A percentile compares a stretch with the other conserved stretches of the same genome.
phyloP scores from a whole-genome alignment of 2,888 invertebrate genomes.

The Arge pagana region DNA sequence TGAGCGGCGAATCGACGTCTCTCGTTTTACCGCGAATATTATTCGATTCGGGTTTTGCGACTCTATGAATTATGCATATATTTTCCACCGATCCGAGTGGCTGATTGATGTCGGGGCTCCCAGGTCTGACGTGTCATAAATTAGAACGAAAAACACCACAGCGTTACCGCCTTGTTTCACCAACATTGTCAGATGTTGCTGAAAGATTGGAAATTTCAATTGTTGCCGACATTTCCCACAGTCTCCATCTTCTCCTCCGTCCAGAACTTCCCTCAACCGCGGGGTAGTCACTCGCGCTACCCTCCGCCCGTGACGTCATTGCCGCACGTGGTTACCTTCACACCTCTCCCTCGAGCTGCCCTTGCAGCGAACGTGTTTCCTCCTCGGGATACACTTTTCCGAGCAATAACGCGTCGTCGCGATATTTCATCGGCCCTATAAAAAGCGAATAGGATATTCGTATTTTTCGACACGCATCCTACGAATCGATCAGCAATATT shows the following conservation, averaged over 20 bases:
- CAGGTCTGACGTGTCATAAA: constrained; percentile 54
- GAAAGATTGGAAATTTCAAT: too few relatives aligned
- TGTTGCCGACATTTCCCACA: too few relatives aligned
- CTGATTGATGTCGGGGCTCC: constrained; percentile 53
- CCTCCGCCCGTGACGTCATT: too few relatives aligned
- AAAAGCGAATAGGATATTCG: constrained; percentile 24
- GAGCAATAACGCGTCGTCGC: constrained; percentile 1
- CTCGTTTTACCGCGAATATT: constrained; percentile 10
- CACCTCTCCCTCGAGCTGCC: too few relatives aligned
- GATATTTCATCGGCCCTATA: constrained; percentile 24
- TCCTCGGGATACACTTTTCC: neutral
- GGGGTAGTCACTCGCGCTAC: too few relatives aligned
- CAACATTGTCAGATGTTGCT: too few relatives aligned
- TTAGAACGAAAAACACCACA: constrained; percentile 41
- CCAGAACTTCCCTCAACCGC: too few relatives aligned
- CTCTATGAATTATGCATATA: constrained; percentile 55
- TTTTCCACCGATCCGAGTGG: constrained; percentile 54
- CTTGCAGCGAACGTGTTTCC: too few relatives aligned
- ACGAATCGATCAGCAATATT: constrained; percentile 47
- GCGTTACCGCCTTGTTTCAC: constrained; percentile 20
- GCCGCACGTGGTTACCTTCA: too few relatives aligned
- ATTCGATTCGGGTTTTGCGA: constrained; percentile 36
- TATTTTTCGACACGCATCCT: constrained; percentile 25
- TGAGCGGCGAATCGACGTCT: too few relatives aligned
- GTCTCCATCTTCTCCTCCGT: too few relatives aligned